phyloP scores from a whole-genome alignment of 2,113 vertebrate species.

The Salvelinus fontinalis region DNA sequence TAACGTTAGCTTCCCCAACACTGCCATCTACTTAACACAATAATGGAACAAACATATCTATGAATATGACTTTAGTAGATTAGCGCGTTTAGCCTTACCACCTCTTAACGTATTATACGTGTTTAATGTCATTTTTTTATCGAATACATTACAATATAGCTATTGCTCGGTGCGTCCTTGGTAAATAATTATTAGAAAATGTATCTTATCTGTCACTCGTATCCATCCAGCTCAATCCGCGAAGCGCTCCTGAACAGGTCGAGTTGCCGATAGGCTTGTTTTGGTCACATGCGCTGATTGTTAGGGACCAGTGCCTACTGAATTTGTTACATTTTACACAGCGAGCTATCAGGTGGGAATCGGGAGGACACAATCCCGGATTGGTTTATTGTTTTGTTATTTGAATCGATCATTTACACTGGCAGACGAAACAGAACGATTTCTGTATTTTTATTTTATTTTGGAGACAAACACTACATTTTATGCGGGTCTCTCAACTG shows the following conservation, averaged over 20 bases:
- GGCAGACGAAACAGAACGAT: background rate
- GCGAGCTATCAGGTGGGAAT: constrained; percentile 52
- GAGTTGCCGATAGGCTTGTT: constrained; percentile 48
- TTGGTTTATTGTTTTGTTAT: constrained; percentile 36
- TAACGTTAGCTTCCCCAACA: too few species aligned
- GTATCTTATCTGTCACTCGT: background rate
- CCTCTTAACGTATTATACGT: too few species aligned
- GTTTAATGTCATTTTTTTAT: too few species aligned
- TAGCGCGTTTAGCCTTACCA: too few species aligned
- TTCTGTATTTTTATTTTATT: background rate
- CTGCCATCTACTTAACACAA: too few species aligned
- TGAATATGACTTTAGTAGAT: too few species aligned
- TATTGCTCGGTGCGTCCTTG: too few species aligned
- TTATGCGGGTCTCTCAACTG: constrained; percentile 49
- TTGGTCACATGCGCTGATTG: constrained; percentile 63
- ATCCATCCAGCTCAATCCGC: constrained; percentile 33
- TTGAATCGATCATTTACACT: constrained; percentile 2
- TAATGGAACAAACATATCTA: too few species aligned
- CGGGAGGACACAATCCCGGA: constrained; percentile 30
- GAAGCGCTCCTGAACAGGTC: constrained; percentile 56
- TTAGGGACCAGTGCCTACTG: constrained; percentile 40
- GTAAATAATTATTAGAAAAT: too few species aligned
- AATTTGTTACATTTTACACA: constrained; percentile 50
- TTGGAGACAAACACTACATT: constrained; percentile 4
- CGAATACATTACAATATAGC: too few species aligned